Conservation (phyloP, 2,888 invertebrate species). For the Tenthredo scrophulariae region DNA sequence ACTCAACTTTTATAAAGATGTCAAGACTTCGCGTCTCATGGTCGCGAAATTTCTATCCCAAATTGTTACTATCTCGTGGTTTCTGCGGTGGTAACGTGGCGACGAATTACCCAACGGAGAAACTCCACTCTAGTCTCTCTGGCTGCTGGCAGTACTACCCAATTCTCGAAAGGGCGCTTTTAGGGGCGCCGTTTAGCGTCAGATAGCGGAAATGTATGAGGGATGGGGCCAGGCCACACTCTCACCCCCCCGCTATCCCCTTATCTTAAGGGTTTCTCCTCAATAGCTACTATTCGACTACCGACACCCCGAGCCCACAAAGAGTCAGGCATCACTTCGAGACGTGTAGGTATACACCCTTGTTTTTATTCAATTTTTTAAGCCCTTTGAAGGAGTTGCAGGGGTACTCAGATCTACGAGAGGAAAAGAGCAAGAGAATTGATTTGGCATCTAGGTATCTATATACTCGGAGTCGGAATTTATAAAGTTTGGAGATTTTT, state of each 20-base stretch:
- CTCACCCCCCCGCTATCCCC: constrained; percentile 56
- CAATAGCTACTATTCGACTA: constrained; percentile 70
- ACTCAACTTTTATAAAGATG: background rate
- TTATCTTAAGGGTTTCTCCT: constrained; percentile 77
- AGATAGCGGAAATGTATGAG: constrained; percentile 78
- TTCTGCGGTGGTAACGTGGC: constrained; percentile 30
- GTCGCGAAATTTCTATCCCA: background rate
- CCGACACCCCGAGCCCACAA: constrained; percentile 50
- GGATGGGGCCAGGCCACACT: constrained; percentile 71
- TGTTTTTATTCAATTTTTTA: background rate
- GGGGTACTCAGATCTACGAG: background rate
- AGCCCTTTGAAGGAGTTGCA: background rate
- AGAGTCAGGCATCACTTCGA: background rate
- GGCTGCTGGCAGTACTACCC: background rate
- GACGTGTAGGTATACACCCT: background rate
- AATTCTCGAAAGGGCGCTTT: constrained; percentile 40
- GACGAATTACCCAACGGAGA: constrained; percentile 32
- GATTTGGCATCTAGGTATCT: background rate
- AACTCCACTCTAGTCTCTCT: constrained; percentile 27
- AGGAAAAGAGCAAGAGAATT: background rate
- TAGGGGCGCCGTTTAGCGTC: constrained; percentile 75
- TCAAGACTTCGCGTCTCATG: background rate
- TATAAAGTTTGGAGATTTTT: background rate
- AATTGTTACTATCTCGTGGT: constrained; percentile 26
- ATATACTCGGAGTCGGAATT: background rate